Evolutionary conservation across 2,888 invertebrate species (phyloP).

Genomic region (Rhamphomyia laevipes): DNA sequence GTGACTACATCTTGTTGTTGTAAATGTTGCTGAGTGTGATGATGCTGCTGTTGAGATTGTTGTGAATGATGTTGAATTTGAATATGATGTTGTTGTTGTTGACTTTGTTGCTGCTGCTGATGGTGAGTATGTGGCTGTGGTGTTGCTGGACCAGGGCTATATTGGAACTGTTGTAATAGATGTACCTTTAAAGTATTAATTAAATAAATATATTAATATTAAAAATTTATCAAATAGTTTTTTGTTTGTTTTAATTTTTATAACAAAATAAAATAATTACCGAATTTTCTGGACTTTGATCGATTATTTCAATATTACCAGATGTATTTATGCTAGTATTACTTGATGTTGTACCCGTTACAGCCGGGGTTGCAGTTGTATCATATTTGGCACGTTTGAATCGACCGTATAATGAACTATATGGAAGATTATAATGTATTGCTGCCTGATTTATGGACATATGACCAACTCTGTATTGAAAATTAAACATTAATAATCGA

Average conservation of each 20-base stretch:
- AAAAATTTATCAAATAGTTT: not conserved
- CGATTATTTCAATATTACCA: slow-evolving; percentile 37
- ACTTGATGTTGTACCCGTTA: slow-evolving; percentile 25
- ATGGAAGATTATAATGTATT: slow-evolving; percentile 81
- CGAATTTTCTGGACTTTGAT: slow-evolving; percentile 39
- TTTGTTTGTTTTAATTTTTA: slow-evolving; percentile 9
- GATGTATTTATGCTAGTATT: slow-evolving; percentile 34
- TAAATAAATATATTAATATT: too few species aligned
- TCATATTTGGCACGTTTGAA: slow-evolving; percentile 81
- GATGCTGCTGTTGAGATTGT: slow-evolving; percentile 22
- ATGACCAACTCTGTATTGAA: slow-evolving; percentile 58
- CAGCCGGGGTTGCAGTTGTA: slow-evolving; percentile 28
- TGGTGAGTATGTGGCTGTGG: slow-evolving; percentile 26
- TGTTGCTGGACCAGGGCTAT: slow-evolving; percentile 32
- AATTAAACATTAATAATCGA: too few species aligned
- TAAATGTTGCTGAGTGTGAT: slow-evolving; percentile 29
- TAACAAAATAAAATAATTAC: slow-evolving; percentile 21
- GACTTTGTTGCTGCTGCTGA: slow-evolving; percentile 31
- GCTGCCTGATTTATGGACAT: slow-evolving; percentile 92
- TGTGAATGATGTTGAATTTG: slow-evolving; percentile 22
- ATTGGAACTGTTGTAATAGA: slow-evolving; percentile 38
- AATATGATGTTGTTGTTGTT: slow-evolving; percentile 34
- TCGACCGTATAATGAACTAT: slow-evolving; percentile 78
- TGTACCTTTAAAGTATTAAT: too few species aligned
- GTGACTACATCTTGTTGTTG: slow-evolving; percentile 34